These are phyloP conservation scores for Lasioglossum malachurum DNA, from an alignment of 2,888 invertebrate species.

Conservation along the genomic window DNA sequence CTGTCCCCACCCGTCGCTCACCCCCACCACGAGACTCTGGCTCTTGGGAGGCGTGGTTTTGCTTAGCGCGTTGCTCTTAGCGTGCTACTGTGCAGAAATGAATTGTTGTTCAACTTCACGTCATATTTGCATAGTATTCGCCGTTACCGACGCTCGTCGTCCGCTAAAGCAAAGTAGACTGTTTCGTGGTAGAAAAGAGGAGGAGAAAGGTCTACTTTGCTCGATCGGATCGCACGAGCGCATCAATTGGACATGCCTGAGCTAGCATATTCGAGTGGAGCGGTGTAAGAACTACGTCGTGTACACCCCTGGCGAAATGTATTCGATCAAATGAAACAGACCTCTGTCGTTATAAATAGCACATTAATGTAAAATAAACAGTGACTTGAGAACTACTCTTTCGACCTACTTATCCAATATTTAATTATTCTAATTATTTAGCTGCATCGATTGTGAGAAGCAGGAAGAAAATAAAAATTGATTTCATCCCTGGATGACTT, in stretches of 20 bases:
- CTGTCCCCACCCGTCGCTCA: not conserved
- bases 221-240: not conserved
- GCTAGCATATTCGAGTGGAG: not conserved
- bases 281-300: conserved; percentile 6
- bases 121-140: not conserved
- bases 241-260: not conserved
- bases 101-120: not conserved
- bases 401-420: too few species aligned
- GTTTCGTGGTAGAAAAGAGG: not conserved
- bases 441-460: too few species aligned
- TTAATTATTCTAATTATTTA: too few species aligned
- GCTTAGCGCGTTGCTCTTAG: not conserved
- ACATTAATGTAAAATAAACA: not conserved
- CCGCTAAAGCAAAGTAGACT: not conserved
- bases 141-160: not conserved
- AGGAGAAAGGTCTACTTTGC: not conserved
- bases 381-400: too few species aligned
- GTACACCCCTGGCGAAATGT: not conserved
- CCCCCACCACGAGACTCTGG: not conserved
- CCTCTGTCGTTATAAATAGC: not conserved
- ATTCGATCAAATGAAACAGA: not conserved
- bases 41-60: not conserved
- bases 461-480: too few species aligned
- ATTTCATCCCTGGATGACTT: too few species aligned
- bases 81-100: not conserved